Conservation (phyloP, 2,797 vertebrate species). For the Muraenolepis orangiensis region DNA sequence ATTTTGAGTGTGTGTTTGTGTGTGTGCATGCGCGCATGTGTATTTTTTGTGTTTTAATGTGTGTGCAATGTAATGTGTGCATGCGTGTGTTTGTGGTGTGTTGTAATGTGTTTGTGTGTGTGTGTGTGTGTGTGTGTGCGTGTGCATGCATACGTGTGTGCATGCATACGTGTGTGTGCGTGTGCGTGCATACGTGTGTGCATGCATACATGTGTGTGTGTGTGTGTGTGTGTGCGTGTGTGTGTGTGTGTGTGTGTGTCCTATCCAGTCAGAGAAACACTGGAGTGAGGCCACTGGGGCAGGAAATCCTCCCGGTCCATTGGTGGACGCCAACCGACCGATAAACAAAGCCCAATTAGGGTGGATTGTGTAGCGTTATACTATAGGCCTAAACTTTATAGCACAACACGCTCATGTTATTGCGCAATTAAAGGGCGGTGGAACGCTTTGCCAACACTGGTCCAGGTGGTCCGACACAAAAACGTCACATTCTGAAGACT, state of each 20-base stretch:
- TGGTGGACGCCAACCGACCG: slow-evolving; percentile 13
- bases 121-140: background rate
- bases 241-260: slow-evolving; percentile 9
- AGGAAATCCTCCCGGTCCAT: slow-evolving; percentile 46
- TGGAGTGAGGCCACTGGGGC: slow-evolving; percentile 47
- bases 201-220: too few species aligned
- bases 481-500: background rate
- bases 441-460: background rate
- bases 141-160: background rate
- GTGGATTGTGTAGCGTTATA: background rate
- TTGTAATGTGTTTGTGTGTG: background rate
- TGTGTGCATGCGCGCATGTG: too few species aligned
- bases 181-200: background rate
- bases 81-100: too few species aligned
- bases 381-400: slow-evolving; percentile 1
- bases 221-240: too few species aligned
- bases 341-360: slow-evolving; percentile 31
- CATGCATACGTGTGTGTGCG: background rate
- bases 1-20: background rate
- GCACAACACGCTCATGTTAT: background rate
- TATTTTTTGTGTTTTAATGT: too few species aligned
- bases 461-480: background rate
- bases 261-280: slow-evolving; percentile 35
- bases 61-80: too few species aligned
- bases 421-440: background rate